Evolutionary conservation across 2,888 invertebrate species (phyloP), one percentile per base, ranked within the genome.

Genomic region (Gnatocerus cornutus): DNA sequence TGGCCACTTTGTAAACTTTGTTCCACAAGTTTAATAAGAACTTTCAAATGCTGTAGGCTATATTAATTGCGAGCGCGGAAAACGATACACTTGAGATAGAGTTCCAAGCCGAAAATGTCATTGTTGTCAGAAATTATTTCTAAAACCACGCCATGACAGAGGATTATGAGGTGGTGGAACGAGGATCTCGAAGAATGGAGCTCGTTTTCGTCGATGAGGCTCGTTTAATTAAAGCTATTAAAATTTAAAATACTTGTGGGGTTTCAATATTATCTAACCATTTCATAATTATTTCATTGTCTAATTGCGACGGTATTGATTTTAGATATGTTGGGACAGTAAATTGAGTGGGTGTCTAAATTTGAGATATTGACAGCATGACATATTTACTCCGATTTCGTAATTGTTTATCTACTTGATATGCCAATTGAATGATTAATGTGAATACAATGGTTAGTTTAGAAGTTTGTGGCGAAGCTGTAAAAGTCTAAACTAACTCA

Each of bases 1-100:
- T 12, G 33, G 37, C 65, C 56, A 65, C 56, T 65, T 65, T 65
- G 48, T 53, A 14, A 56, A 65, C 48, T 65, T 62, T 41, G 52
- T 50, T 45, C 27, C 14, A 21, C 37, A 64, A 64, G 30, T 64
- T 64, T 55, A 55, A 46, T 55, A 43, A 63, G 55, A 46, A 64
- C 16, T 39, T 52, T 12, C 16, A 9, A 33, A 56, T 39, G 21
- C n/a, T 56, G 21, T 9, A 29, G 14, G 45, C 16, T 29, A 4
- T 46, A 48, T 62, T 50, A 50, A 62, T 62, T 62, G 50, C 16
- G 39, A 21, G 16, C 2, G n/a, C 9, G 7, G 33, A 33, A 33
- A 33, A 33, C n/a, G 33, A 33, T 33, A 33, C 33, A 33, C 21
- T 21, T 21, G 21, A 21, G 21, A 9, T 4, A 41, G 27, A 13